phyloP scores from a whole-genome alignment of 2,113 vertebrate genomes.

The Mus pahari region DNA sequence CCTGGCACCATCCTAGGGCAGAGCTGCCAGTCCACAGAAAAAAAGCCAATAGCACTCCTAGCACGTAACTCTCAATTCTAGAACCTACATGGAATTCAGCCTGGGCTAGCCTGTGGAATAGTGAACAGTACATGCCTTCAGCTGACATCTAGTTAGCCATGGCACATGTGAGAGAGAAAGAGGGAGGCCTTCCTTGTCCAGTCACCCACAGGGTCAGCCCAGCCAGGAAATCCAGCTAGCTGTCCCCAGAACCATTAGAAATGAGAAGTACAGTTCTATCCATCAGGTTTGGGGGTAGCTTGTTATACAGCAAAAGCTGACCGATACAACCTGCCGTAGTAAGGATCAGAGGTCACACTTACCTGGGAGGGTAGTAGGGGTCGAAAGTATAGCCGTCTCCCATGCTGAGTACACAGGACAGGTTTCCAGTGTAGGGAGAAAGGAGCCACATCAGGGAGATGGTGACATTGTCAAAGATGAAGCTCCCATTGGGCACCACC shows the following conservation, averaged over 20 bases:
- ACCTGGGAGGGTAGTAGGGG: slow-evolving; percentile 92
- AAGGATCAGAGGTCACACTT: slow-evolving; percentile 70
- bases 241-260: background rate
- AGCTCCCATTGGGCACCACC: slow-evolving; percentile 85
- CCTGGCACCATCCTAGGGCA: background rate
- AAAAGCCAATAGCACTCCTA: background rate
- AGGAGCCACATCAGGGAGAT: slow-evolving; percentile 94
- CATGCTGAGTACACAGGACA: slow-evolving; percentile 92
- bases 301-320: background rate
- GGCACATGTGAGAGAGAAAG: background rate
- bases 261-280: background rate
- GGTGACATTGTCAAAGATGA: slow-evolving; percentile 90
- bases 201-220: background rate
- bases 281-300: background rate
- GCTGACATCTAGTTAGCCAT: background rate
- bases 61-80: background rate
- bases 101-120: background rate
- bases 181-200: background rate
- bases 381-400: slow-evolving; percentile 94
- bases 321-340: background rate
- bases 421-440: slow-evolving; percentile 93
- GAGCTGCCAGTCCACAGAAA: background rate
- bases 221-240: background rate
- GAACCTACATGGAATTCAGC: background rate
- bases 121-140: background rate